Base-by-base conservation (phyloP, 2,888 invertebrate species). In the Entomobrya proxima region DNA sequence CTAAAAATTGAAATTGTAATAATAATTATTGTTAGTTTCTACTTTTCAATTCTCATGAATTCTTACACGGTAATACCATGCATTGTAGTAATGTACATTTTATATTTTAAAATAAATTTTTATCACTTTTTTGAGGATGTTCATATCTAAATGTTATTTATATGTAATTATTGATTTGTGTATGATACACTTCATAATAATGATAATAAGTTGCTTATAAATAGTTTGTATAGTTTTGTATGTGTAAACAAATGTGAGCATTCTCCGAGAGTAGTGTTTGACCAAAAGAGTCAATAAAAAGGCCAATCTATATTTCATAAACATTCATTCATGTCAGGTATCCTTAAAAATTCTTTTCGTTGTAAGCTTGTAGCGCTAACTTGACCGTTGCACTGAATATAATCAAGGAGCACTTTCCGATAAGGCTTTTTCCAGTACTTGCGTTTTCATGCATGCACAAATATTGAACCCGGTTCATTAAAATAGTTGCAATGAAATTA, bases 231-330 rank as follows among this genome's bases (percentile, higher is more conserved):
- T 72, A 50, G 44, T 47, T 30, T 72, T 72, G 72, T 72, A 44
- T 72, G 74, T 74, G 74, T 74, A 74, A 69, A 18, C 69, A 44
- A 74, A 74, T 21, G 74, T 74, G 74, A 74, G 74, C 74, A 74
- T 74, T 69, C 69, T 69, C 50, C 18, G 74, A 74, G 52, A 47
- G 72, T n/a, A n/a, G n/a, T n/a, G 72, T 47, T 72, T 27, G 37
- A 27, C 47, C 47, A 37, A 69, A 67, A 72, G 32, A 72, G 15
- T 21, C 52, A 74, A 30, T 72, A 47, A 9, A 30, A 52, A 74
- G 74, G 52, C 52, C 44, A n/a, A 44, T 74, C 35, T 74, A 52
- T 72, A n/a, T 47, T 44, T 67, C 37, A 9, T 40, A 32, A 52
- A 52, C 35, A 52, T 72, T 72, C 50, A 27, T 47, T 50, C 18